Base-by-base conservation (phyloP, 2,113 vertebrate genomes). In the Telmatochromis sp. region DNA sequence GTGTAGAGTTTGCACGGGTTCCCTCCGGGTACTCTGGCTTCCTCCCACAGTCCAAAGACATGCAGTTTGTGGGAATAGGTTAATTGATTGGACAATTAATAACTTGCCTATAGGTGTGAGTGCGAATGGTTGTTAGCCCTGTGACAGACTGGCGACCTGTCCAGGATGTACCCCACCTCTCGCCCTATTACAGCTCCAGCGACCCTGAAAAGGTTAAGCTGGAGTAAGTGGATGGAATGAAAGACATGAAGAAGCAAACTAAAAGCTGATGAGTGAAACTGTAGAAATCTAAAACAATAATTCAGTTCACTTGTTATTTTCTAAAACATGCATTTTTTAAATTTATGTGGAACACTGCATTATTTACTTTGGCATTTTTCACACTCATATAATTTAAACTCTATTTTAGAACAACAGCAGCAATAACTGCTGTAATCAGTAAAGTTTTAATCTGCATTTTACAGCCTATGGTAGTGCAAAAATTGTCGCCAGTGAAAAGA, bases 21-120 rank as follows among this genome's bases (percentile, higher is more conserved):
- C 19, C 3, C 10, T 54, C n/a, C 0, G 3, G 13, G 1, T 17
- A 9, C 26, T 58, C 5, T 0, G 1, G 57, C 14, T 31, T 58
- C 1, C 3, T 31, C 8, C 26, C 13, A 58, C 55, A 58, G 23
- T 28, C 3, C 26, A 60, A 60, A 17, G 0, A 60, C 8, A 31
- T 31, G 26, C 26, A 31, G 14, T 10, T 31, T 60, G 14, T 60
- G 1, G 3, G 57, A 9, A 58, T 31, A 31, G 26, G 26, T 60
- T 60, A 60, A 31, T 31, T 60, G 14, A 31, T 60, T 31, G 54
- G 21, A 55, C 54, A 26, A 55, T 55, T 55, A 55, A 55, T 26
- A 3, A 57, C 0, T 14, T 26, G 21, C 54, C 26, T 7, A 4
- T 58, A 31, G 55, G 55, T 58, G 2, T 31, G 26, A 17, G 26